Conservation (phyloP, 2,113 vertebrate species). For the Chiloscyllium plagiosum region DNA sequence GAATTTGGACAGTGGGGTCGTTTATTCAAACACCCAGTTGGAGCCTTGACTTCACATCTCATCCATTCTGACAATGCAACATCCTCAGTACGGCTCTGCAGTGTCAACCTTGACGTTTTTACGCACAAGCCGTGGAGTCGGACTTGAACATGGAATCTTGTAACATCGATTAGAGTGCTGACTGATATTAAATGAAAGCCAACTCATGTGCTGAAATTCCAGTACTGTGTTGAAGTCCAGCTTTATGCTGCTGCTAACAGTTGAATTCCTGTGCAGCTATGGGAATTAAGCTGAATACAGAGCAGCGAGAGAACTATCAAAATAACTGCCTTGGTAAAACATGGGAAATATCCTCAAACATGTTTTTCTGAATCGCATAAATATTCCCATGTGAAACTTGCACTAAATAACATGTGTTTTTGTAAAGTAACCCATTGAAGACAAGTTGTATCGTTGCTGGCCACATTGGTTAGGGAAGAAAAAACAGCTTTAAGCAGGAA, state of each 20-base stretch:
- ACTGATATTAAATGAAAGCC: neutral
- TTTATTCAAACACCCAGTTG: neutral
- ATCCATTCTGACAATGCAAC: neutral
- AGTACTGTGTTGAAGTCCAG: neutral
- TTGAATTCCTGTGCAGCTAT: neutral
- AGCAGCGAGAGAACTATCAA: neutral
- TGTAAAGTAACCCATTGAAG: neutral
- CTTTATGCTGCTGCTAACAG: neutral
- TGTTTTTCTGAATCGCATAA: neutral
- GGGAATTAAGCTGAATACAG: neutral
- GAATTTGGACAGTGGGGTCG: neutral
- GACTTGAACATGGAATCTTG: neutral
- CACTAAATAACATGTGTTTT: neutral
- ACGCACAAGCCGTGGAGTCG: neutral
- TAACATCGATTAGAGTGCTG: neutral
- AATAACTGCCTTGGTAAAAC: constrained; percentile 19
- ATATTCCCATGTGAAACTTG: constrained; percentile 28
- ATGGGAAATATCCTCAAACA: neutral
- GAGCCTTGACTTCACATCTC: neutral
- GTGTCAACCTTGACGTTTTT: neutral
- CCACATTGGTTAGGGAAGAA: neutral
- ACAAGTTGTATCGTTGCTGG: neutral
- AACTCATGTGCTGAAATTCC: neutral
- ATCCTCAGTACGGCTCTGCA: neutral
- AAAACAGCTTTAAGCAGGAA: neutral